Evolutionary conservation across 2,113 vertebrate species (phyloP), one percentile per base, ranked within the genome.

Genomic region (Tiliqua scincoides): DNA sequence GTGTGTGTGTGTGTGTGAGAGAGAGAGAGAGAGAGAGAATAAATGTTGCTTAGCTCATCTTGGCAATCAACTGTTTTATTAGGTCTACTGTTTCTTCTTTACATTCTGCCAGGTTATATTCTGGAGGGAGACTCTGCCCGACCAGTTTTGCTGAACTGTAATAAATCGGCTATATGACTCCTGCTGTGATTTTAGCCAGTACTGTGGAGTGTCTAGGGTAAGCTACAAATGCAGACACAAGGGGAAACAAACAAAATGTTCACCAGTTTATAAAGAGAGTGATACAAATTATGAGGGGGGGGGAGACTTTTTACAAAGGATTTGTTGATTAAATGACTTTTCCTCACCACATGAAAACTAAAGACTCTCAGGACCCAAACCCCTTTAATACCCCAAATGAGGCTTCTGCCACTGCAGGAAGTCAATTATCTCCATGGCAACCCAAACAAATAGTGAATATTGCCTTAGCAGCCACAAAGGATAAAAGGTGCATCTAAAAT

Each of bases 401-500:
- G 91, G 91, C 90, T 94, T 85, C 88, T 94, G 87, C 84, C 86
- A 91, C 48, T 37, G 89, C 87, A 94, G 92, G 95, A 96, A 97
- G 93, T 95, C 94, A 94, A 93, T 95, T 96, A 92, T 97, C 88
- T 95, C 95, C 91, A 96, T 95, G 84, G 91, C 82, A 96, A 96
- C 95, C 61, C 91, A 96, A 96, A 94, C 90, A 97, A 96, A 96
- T 91, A 94, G 89, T 94, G 95, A 94, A 86, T 93, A 95, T 93
- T 96, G 92, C 94, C 83, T 95, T 87, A 92, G 89, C 90, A 92
- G 92, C 88, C 90, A 91, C 88, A 91, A 95, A 95, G 91, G 95
- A 95, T 94, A 95, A 95, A 96, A 95, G 91, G 89, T 96, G 74
- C 88, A 92, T 92, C 93, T 95, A 94, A 96, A 96, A 96, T 96